Conservation (phyloP, 2,797 vertebrate species). For the Tokudaia tokunoshimensis region DNA sequence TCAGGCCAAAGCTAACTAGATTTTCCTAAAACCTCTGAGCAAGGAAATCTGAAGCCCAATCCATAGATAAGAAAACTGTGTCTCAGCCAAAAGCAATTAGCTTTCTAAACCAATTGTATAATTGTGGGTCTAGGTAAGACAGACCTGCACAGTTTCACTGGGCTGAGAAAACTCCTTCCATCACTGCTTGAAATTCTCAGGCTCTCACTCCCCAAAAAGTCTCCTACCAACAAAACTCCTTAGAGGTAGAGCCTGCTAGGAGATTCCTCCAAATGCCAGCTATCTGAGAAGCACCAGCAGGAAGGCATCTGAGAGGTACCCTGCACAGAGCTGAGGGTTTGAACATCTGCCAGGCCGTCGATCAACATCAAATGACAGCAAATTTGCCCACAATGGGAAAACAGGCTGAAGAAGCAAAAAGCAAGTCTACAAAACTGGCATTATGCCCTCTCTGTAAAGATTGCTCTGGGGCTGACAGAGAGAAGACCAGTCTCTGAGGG, state of each 20-base stretch:
- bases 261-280: background rate
- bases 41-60: conserved; percentile 27
- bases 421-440: background rate
- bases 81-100: background rate
- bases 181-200: background rate
- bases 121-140: background rate
- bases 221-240: background rate
- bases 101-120: background rate
- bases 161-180: background rate
- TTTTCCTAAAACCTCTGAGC: conserved; percentile 13
- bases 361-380: conserved; percentile 65
- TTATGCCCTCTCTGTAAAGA: background rate
- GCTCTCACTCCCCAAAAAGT: background rate
- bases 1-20: conserved; percentile 21
- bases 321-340: background rate
- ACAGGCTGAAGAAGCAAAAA: conserved; percentile 59
- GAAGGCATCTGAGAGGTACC: conserved; percentile 3
- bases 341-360: conserved; percentile 55
- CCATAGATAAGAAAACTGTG: background rate
- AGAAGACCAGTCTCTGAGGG: background rate
- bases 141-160: background rate
- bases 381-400: conserved; percentile 60
- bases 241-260: background rate
- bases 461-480: background rate
- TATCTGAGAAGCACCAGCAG: background rate